Percentiles rank a stretch among this genome's conserved stretches.
Evolutionary conservation across 23 tunicate species (phyloP).

Genomic region (Styela clava): DNA sequence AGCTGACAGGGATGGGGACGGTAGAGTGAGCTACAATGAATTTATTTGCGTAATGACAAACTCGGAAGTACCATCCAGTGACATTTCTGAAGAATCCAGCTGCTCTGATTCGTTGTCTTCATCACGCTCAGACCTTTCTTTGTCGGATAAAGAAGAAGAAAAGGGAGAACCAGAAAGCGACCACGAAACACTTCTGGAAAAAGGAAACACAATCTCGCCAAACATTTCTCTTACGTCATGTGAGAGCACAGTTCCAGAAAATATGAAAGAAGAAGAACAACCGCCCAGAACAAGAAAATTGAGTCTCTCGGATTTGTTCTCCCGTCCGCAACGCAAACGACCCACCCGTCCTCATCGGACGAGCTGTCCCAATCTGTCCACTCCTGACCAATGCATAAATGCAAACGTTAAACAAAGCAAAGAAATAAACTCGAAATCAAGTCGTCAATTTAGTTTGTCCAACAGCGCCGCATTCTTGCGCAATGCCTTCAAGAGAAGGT

Average conservation of each 20-base stretch:
- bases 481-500: background rate
- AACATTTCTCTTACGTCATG: no score
- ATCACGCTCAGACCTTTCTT: background rate
- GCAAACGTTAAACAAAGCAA: background rate
- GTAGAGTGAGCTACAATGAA: slow-evolving; percentile 27
- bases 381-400: no score
- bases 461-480: background rate
- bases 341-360: background rate
- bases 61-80: background rate
- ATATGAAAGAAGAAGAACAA: no score
- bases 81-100: background rate
- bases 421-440: background rate
- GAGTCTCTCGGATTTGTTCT: background rate
- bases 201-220: no score
- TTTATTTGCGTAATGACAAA: slow-evolving; percentile 21
- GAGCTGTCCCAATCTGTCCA: background rate
- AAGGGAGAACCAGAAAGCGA: background rate
- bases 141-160: background rate
- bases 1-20: slow-evolving; percentile 30
- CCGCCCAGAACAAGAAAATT: background rate
- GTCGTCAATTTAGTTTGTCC: background rate
- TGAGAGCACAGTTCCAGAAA: no score
- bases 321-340: background rate
- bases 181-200: no score
- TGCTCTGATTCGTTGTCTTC: background rate